Conservation (phyloP, 2,797 vertebrate genomes). For the Chelon auratus region DNA sequence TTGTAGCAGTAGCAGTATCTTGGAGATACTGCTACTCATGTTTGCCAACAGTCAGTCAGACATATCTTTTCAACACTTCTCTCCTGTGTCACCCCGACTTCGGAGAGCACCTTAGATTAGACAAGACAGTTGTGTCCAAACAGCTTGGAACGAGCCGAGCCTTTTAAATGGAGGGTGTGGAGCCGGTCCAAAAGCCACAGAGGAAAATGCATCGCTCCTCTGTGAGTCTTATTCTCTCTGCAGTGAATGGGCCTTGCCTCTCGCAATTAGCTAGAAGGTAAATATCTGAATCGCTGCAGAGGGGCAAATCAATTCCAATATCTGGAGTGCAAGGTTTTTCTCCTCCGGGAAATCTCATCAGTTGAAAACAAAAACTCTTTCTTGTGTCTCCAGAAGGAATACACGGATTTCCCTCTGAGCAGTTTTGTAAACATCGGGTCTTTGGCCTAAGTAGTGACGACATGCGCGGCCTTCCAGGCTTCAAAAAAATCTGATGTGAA, state of each 20-base stretch:
- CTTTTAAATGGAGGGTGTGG: constrained; percentile 56
- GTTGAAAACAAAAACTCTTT: constrained; percentile 65
- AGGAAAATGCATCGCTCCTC: constrained; percentile 59
- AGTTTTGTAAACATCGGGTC: constrained; percentile 30
- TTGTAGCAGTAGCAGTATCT: constrained; percentile 2
- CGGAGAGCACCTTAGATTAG: constrained; percentile 35
- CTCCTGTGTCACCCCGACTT: constrained; percentile 20
- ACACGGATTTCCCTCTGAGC: constrained; percentile 41
- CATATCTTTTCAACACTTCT: constrained; percentile 20
- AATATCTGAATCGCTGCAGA: constrained; percentile 73
- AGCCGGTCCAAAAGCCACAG: constrained; percentile 49
- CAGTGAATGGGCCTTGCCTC: constrained; percentile 62
- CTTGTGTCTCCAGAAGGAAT: constrained; percentile 45
- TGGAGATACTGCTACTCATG: background rate
- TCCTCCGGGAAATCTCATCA: constrained; percentile 75
- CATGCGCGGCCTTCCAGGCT: constrained; percentile 6
- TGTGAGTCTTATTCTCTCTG: constrained; percentile 43
- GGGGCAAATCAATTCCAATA: constrained; percentile 81
- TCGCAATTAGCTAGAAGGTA: constrained; percentile 79
- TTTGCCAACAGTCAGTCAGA: constrained; percentile 21
- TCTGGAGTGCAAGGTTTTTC: constrained; percentile 71
- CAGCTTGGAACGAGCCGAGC: constrained; percentile 37
- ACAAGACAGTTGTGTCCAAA: constrained; percentile 32
- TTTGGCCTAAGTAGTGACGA: constrained; percentile 24
- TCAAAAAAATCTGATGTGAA: constrained; percentile 6